Base-by-base conservation (phyloP, 2,113 vertebrate genomes). In the Microtus ochrogaster region DNA sequence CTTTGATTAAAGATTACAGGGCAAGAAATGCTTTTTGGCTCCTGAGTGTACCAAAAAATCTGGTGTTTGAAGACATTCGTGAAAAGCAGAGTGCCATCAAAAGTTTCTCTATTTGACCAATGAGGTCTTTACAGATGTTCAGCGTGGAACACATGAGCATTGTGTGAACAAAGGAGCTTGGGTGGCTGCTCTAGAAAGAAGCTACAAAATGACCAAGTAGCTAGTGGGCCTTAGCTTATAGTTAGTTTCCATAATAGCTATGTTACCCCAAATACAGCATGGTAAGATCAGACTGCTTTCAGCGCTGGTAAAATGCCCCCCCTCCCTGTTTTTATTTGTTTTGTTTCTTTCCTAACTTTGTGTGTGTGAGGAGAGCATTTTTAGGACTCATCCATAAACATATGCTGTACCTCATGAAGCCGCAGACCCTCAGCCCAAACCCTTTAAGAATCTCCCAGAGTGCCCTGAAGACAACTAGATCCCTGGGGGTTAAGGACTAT, bases 41-140 rank as follows among this genome's bases (percentile, higher is more conserved):
- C 28, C 30, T 41, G 58, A 63, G 36, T 41, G 14, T 63, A 63
- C 77, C 33, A 39, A 87, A 66, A 70, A 97, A 12, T 92, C 65
- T 84, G 63, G 68, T 90, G 47, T 79, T 93, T 89, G 16, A 65
- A 95, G 91, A 86, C 49, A 68, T 70, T 92, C 7, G 49, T 95
- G 95, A 86, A 89, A 88, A 90, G n/a, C 72, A 33, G 22, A 8
- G 10, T 77, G 19, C 30, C 83, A 24, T 44, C 28, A 44, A 49
- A 68, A 65, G 41, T 91, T 95, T 76, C 44, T 85, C 85, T 49
- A 68, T 90, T 90, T 92, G 21, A 19, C 79, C 72, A 85, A 65
- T 39, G 47, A 72, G 74, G 39, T 90, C 73, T 78, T 93, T 87
- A 61, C 4, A 94, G 5, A n/a, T 92, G 2, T 78, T 83, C 39